These are phyloP conservation scores for Nettapus auritus DNA, from an alignment of 2,113 vertebrate genomes.

Conservation along the genomic window DNA sequence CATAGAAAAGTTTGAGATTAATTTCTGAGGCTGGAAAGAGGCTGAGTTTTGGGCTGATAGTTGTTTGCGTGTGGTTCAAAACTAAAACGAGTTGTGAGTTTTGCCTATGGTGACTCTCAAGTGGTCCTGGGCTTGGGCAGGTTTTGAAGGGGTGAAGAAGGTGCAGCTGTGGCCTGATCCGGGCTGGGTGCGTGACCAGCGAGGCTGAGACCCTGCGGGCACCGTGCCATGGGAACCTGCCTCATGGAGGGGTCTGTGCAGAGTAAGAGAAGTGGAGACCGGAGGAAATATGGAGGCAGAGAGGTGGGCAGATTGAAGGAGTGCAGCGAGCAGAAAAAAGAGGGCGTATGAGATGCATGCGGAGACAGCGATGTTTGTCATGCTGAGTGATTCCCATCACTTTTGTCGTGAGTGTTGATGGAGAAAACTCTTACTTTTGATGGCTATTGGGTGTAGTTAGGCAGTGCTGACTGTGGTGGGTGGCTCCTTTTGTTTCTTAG, in stretches of 20 bases:
- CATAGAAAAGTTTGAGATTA: not conserved
- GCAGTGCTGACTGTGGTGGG: not conserved
- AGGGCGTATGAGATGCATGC: not conserved
- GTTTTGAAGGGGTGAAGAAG: not conserved
- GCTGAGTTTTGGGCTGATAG: not conserved
- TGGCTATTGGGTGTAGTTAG: not conserved
- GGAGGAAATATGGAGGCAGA: not conserved
- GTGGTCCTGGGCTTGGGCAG: not conserved
- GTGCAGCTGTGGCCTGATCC: not conserved
- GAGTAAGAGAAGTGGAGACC: not conserved
- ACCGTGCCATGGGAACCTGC: not conserved
- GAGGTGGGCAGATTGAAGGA: not conserved
- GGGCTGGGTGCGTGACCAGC: not conserved
- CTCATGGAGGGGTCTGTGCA: rapidly evolving
- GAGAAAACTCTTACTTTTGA: not conserved
- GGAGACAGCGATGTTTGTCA: not conserved
- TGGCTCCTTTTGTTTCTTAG: not conserved
- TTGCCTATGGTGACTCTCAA: rapidly evolving
- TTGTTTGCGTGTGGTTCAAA: not conserved
- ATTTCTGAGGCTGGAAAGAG: not conserved
- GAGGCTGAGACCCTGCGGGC: not conserved
- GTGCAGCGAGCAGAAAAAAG: not conserved
- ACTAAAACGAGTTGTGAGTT: not conserved
- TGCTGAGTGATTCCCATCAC: not conserved
- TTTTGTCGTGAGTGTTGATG: not conserved